Percentiles rank a stretch among this genome's conserved stretches.
phyloP scores from a whole-genome alignment of 2,888 invertebrate species.

The Yponomeuta plumbellus region DNA sequence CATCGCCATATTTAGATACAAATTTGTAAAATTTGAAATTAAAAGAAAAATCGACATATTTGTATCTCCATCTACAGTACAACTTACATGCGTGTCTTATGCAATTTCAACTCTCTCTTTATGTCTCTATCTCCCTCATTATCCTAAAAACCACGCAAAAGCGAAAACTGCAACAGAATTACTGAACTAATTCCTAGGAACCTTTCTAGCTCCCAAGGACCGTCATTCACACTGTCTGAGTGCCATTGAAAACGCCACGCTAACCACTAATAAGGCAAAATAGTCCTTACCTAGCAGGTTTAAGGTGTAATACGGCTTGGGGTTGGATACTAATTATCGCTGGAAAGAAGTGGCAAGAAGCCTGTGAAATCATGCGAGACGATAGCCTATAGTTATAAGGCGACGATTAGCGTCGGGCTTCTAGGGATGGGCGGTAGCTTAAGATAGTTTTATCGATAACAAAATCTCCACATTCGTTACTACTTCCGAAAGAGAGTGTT shows the following conservation, averaged over 20 bases:
- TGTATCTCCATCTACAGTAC: no score
- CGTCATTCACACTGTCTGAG: conserved; percentile 35
- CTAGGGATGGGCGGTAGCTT: conserved; percentile 29
- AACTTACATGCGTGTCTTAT: no score
- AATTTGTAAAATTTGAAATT: no score
- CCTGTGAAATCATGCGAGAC: conserved; percentile 53
- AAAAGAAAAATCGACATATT: no score
- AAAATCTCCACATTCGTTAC: neutral
- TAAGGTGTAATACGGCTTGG: conserved; percentile 3
- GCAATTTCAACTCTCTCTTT: no score
- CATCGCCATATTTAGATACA: no score
- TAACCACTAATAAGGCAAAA: conserved; percentile 21
- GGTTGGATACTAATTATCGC: conserved; percentile 41
- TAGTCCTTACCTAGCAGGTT: conserved; percentile 22
- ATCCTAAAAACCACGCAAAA: neutral
- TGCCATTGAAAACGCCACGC: conserved; percentile 39
- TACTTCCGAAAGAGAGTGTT: no score
- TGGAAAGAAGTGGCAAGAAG: conserved; percentile 48
- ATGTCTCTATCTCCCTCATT: no score
- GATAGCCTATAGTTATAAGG: conserved; percentile 55
- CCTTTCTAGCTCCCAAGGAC: neutral
- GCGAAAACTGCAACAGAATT: neutral
- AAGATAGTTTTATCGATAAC: conserved; percentile 24
- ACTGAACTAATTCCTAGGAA: conserved; percentile 1
- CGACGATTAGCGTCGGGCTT: conserved; percentile 39